phyloP scores from a whole-genome alignment of 2,888 invertebrate genomes.

The Nebria brevicollis region DNA sequence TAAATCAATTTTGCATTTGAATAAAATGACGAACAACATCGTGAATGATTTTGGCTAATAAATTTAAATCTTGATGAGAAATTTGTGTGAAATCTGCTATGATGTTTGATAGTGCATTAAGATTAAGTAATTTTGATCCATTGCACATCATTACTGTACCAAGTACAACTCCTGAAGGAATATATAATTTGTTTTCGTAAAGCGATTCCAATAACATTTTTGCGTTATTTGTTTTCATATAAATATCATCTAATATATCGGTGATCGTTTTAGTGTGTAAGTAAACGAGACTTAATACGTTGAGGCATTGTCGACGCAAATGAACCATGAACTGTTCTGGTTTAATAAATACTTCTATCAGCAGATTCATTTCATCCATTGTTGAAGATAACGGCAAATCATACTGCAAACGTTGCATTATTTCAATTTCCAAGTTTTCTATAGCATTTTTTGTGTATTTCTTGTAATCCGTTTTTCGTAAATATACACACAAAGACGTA shows the following conservation, averaged over 20 bases:
- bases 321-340: slow-evolving; percentile 53
- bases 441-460: slow-evolving; percentile 51
- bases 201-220: slow-evolving; percentile 53
- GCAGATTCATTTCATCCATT: slow-evolving; percentile 57
- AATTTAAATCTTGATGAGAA: slow-evolving; percentile 54
- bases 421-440: slow-evolving; percentile 53
- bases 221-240: slow-evolving; percentile 52
- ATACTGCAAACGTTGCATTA: slow-evolving; percentile 53
- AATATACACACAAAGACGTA: slow-evolving; percentile 48
- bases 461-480: slow-evolving; percentile 52
- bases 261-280: slow-evolving; percentile 54
- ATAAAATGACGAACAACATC: neutral
- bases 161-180: slow-evolving; percentile 56
- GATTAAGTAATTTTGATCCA: slow-evolving; percentile 50
- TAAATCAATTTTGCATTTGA: neutral
- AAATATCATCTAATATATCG: slow-evolving; percentile 54
- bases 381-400: slow-evolving; percentile 54
- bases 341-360: slow-evolving; percentile 55
- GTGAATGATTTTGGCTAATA: slow-evolving; percentile 50
- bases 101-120: slow-evolving; percentile 51
- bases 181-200: slow-evolving; percentile 55
- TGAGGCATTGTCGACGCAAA: slow-evolving; percentile 53
- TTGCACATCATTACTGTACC: slow-evolving; percentile 52
- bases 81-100: slow-evolving; percentile 54
- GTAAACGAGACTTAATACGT: slow-evolving; percentile 55